A percentile compares a stretch with the other conserved stretches of the same genome.
phyloP scores from a whole-genome alignment of 2,797 vertebrate species.

The Myiotriccus ornatus region DNA sequence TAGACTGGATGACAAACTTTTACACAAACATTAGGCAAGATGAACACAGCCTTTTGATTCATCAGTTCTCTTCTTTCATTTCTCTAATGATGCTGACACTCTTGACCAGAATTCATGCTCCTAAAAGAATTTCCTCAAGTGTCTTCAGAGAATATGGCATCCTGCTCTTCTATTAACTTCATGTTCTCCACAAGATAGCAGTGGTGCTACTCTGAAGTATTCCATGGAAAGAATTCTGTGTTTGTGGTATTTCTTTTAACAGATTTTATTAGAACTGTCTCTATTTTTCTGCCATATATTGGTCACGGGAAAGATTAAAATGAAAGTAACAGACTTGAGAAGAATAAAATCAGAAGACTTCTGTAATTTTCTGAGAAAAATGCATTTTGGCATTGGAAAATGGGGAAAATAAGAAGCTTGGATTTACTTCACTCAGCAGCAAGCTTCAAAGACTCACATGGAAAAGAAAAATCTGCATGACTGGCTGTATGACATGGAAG shows the following conservation, averaged over 20 bases:
- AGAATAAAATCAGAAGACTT: slow-evolving; percentile 40
- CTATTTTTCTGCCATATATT: background rate
- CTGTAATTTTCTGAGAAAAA: slow-evolving; percentile 54
- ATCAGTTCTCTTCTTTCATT: background rate
- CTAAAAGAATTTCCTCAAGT: background rate
- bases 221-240: background rate
- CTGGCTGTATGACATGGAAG: background rate
- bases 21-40: background rate
- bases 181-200: background rate
- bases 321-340: background rate
- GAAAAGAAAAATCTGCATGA: slow-evolving; percentile 1
- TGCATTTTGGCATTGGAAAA: slow-evolving; percentile 3
- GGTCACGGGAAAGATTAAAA: background rate
- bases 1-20: background rate
- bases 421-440: slow-evolving; percentile 27
- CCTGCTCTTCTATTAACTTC: background rate
- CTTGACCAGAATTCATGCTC: background rate
- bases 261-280: background rate
- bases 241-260: background rate
- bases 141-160: background rate
- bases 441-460: slow-evolving; percentile 57
- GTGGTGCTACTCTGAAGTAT: background rate
- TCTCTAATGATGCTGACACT: background rate
- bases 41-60: background rate
- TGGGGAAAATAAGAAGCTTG: background rate